Conservation (phyloP, 2,888 invertebrate genomes). For the Hylaea fasciaria region DNA sequence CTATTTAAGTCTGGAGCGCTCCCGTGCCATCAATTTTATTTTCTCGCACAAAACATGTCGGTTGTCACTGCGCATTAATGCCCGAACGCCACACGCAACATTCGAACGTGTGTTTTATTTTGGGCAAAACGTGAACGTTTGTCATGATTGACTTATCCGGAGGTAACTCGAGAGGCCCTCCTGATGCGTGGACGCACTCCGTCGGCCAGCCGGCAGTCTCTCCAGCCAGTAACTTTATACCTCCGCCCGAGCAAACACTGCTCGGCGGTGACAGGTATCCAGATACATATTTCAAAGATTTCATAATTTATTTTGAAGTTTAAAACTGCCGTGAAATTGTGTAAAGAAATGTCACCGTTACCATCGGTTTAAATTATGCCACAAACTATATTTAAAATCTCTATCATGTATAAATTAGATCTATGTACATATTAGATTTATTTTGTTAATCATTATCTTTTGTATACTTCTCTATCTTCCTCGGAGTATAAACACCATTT, state of each 20-base stretch:
- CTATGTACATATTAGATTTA: no score
- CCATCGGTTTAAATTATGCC: not conserved
- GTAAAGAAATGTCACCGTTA: slow-evolving; percentile 36
- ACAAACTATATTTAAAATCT: not conserved
- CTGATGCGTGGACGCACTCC: slow-evolving; percentile 56
- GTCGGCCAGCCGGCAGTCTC: slow-evolving; percentile 42
- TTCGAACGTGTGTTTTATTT: slow-evolving; percentile 80
- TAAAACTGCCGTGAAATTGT: slow-evolving; percentile 43
- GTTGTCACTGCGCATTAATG: slow-evolving; percentile 82
- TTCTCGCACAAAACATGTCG: slow-evolving; percentile 84
- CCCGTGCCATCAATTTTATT: slow-evolving; percentile 83
- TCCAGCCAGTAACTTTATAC: slow-evolving; percentile 65
- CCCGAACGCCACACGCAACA: slow-evolving; percentile 80
- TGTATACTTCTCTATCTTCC: no score
- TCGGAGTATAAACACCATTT: slow-evolving; percentile 4
- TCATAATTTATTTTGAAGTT: slow-evolving; percentile 43
- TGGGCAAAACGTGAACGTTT: slow-evolving; percentile 78
- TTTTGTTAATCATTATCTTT: no score
- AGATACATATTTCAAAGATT: slow-evolving; percentile 55
- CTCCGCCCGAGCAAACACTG: slow-evolving; percentile 59
- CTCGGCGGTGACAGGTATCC: slow-evolving; percentile 69
- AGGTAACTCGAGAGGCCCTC: slow-evolving; percentile 83
- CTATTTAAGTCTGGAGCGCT: slow-evolving; percentile 80
- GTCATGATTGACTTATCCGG: slow-evolving; percentile 85
- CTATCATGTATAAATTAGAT: no score